A percentile compares a stretch with the other conserved stretches of the same genome.
Evolutionary conservation across 2,888 invertebrate species (phyloP).

Genomic region (Druceiella hillmani): DNA sequence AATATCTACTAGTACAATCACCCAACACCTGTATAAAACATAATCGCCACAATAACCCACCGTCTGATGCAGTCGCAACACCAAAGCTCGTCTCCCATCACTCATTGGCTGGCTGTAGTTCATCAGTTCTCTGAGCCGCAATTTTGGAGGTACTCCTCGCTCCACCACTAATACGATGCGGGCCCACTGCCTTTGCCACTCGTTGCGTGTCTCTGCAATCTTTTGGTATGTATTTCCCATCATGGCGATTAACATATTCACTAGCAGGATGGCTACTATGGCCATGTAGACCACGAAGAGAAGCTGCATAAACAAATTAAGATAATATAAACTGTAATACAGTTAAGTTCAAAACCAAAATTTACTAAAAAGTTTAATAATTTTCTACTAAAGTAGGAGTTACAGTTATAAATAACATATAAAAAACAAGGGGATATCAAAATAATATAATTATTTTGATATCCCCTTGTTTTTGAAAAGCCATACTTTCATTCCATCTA

Average conservation of each 20-base stretch:
- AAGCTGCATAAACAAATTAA: slow-evolving; percentile 61
- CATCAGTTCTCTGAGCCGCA: slow-evolving; percentile 78
- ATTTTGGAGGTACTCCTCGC: slow-evolving; percentile 88
- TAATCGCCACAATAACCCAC: slow-evolving; percentile 54
- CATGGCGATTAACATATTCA: slow-evolving; percentile 99
- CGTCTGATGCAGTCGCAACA: slow-evolving; percentile 82
- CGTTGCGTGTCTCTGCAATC: slow-evolving; percentile 94
- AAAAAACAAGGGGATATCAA: neutral
- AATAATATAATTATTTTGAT: no score
- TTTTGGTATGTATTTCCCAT: slow-evolving; percentile 99
- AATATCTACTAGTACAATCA: slow-evolving; percentile 2
- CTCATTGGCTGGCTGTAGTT: slow-evolving; percentile 95
- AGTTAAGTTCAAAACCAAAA: slow-evolving; percentile 21
- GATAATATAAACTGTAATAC: slow-evolving; percentile 14
- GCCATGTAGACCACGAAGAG: slow-evolving; percentile 97
- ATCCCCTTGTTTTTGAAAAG: no score
- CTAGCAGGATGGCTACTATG: slow-evolving; percentile 88
- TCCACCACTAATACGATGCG: slow-evolving; percentile 96
- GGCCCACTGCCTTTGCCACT: slow-evolving; percentile 99
- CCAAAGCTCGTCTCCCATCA: slow-evolving; percentile 77
- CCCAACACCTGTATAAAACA: neutral
- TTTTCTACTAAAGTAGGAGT: slow-evolving; percentile 11
- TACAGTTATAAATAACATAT: neutral
- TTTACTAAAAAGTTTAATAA: slow-evolving; percentile 2
- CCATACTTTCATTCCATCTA: no score